Evolutionary conservation across 2,113 vertebrate species (phyloP), one percentile per base, ranked within the genome.

Genomic region (Charadrius vociferus): DNA sequence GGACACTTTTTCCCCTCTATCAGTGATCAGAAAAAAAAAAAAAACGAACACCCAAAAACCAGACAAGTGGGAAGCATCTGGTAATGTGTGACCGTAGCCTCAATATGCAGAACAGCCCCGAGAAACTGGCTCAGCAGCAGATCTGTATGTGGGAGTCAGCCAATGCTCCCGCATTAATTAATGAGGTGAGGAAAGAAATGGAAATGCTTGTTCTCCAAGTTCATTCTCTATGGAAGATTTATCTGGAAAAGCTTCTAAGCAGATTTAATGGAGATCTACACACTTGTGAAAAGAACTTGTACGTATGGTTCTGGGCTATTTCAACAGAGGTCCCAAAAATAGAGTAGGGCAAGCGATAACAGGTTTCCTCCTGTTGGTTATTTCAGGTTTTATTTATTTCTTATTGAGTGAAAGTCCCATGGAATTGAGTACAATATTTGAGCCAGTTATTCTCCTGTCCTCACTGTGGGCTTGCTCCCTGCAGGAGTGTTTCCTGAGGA

Each of bases 171-270:
- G 32, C 52, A 15, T 86, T 91, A 95, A 71, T 94, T 80, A 94
- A 90, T 73, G 88, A 88, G 50, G 59, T 88, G 92, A 95, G 88
- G 79, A 88, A 81, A 62, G 49, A 94, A 89, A 72, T 75, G 81
- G 61, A 91, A 94, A 50, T 55, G 22, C 56, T 52, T 52, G 24
- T 39, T 78, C 63, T 94, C 41, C 36, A 62, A 96, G 88, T 88
- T 88, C 32, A 70, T 70, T 92, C 67, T 91, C 52, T 52, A 21
- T 26, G 49, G 72, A 93, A 89, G 63, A 81, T 81, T 87, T 71
- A n/a, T 93, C n/a, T 88, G 75, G 68, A 84, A 86, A 94, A 90
- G 29, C 63, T 93, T 63, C 63, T 83, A 66, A 92, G 68, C 43
- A 81, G 18, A 56, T 62, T 88, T 88, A 90, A 70, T 86, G 37